Percentiles rank a stretch among this genome's conserved stretches.
Conservation (phyloP, 2,797 vertebrate species). For the Coregonus suidteri region DNA sequence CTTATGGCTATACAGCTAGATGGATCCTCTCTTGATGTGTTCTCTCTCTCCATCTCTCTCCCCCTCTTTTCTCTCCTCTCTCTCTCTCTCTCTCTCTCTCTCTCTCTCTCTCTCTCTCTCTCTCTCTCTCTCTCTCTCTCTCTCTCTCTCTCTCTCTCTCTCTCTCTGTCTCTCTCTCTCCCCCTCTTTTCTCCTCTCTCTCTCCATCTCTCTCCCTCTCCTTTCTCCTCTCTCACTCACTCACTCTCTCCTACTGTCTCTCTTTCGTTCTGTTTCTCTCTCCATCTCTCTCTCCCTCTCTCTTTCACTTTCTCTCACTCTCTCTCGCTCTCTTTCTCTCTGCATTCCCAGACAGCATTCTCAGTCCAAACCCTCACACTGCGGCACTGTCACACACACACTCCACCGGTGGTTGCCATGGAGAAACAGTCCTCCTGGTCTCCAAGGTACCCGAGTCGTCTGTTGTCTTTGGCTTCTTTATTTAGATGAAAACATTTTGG, state of each 20-base stretch:
- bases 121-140: constrained; percentile 35
- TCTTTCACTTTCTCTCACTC: constrained; percentile 1
- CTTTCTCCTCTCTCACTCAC: constrained; percentile 14
- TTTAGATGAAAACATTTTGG: constrained; percentile 83
- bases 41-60: constrained; percentile 7
- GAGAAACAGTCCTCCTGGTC: constrained; percentile 84
- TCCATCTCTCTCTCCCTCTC: constrained; percentile 35
- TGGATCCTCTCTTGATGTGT: constrained; percentile 51
- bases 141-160: background rate
- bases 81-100: too few species aligned
- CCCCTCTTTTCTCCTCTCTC: constrained; percentile 32
- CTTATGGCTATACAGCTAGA: constrained; percentile 60
- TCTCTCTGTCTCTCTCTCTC: constrained; percentile 45
- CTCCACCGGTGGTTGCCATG: constrained; percentile 82
- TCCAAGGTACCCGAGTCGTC: constrained; percentile 81
- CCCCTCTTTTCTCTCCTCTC: too few species aligned
- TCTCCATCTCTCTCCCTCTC: constrained; percentile 23
- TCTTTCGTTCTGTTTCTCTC: background rate
- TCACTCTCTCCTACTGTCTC: background rate
- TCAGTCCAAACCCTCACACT: constrained; percentile 77
- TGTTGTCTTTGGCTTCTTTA: constrained; percentile 84
- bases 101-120: constrained; percentile 47
- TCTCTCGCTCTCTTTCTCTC: constrained; percentile 66
- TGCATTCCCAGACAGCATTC: constrained; percentile 78
- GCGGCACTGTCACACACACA: constrained; percentile 76